Percentiles rank a stretch among this genome's conserved stretches.
Conservation (phyloP, 2,797 vertebrate genomes). For the Manis javanica region DNA sequence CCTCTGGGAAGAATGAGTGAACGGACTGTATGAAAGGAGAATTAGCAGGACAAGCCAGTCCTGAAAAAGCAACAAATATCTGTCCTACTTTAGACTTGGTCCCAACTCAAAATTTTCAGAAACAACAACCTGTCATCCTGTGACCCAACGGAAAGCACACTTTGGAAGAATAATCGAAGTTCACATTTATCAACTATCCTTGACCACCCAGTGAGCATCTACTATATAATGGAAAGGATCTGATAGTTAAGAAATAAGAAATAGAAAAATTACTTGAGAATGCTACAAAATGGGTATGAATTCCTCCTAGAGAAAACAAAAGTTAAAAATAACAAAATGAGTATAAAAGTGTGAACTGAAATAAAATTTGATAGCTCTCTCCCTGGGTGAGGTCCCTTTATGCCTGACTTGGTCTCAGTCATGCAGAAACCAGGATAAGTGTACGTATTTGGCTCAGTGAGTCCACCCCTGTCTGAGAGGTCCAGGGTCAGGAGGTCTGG, state of each 20-base stretch:
- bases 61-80: conserved; percentile 31
- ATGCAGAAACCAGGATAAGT: neutral
- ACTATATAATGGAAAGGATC: neutral
- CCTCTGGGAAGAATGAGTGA: conserved; percentile 2
- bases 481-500: neutral
- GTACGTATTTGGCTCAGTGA: neutral
- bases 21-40: neutral
- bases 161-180: neutral
- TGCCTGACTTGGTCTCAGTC: neutral
- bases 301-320: neutral
- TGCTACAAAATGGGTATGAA: neutral
- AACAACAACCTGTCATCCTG: neutral
- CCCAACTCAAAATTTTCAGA: conserved; percentile 33
- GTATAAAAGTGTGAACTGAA: neutral
- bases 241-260: neutral
- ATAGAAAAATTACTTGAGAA: neutral
- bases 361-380: neutral
- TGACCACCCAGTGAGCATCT: conserved; percentile 45
- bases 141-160: neutral
- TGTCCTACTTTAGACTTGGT: conserved; percentile 1
- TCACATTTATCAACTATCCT: neutral
- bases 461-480: neutral
- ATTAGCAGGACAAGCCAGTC: neutral
- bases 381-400: neutral
- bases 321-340: neutral